Evolutionary conservation across 1,140 invertebrate genomes (phyloP).

Genomic region (Drosophila seguyi): DNA sequence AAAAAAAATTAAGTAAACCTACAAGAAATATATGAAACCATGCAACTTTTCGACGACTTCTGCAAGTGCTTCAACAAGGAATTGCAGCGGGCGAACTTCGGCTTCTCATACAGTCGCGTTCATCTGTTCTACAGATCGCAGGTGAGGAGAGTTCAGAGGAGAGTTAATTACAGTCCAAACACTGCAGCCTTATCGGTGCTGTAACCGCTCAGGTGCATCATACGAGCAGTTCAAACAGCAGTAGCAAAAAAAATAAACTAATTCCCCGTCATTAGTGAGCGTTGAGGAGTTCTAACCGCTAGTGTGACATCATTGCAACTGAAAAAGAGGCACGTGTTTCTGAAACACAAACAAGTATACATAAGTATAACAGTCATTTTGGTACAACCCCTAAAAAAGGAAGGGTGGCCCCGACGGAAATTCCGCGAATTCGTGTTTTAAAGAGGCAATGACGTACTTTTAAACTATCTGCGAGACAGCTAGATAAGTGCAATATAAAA

Average conservation of each 20-base stretch:
- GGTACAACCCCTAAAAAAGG: background rate
- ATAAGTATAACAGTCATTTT: background rate
- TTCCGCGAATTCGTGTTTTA: background rate
- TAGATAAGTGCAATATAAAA: slow-evolving; percentile 11
- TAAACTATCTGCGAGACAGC: background rate
- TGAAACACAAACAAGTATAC: background rate
- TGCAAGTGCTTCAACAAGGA: slow-evolving; percentile 68
- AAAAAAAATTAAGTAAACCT: slow-evolving; percentile 10
- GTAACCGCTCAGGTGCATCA: slow-evolving; percentile 27
- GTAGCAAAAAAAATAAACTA: slow-evolving; percentile 9
- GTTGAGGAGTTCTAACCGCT: slow-evolving; percentile 7
- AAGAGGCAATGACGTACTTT: background rate
- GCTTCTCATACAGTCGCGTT: slow-evolving; percentile 71
- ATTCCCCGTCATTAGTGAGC: slow-evolving; percentile 6
- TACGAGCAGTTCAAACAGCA: slow-evolving; percentile 11
- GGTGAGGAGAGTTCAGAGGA: slow-evolving; percentile 47
- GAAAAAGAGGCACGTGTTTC: slow-evolving; percentile 22
- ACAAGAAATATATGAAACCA: slow-evolving; percentile 46
- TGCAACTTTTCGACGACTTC: slow-evolving; percentile 75
- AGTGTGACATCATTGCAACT: slow-evolving; percentile 27
- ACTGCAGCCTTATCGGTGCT: slow-evolving; percentile 24
- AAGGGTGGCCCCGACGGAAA: background rate
- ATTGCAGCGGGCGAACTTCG: slow-evolving; percentile 68
- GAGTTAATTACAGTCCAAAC: slow-evolving; percentile 4
- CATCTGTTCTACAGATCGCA: slow-evolving; percentile 79